Base-by-base conservation (phyloP, 2,888 invertebrate species). In the Eretmocerus hayati region DNA sequence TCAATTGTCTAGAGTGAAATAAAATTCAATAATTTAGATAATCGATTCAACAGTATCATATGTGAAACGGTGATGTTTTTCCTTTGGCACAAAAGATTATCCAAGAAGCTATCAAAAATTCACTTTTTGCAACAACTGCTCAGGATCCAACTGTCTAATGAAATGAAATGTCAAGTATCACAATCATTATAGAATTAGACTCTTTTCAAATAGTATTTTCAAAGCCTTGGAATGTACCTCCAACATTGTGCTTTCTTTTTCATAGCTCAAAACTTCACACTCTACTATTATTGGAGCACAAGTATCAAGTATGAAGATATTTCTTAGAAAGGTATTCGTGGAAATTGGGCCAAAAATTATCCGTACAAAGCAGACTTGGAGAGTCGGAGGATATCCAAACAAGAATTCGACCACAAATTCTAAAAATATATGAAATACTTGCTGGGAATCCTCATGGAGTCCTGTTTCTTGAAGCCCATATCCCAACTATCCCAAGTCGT, bases 241-340 rank as follows among this genome's bases (percentile, higher is more conserved):
- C 6, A 86, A 69, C 64, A 85, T 67, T 53, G 80, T 77, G 40
- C 76, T 75, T 75, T 99, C 99, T 42, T 77, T 83, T 21, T 84
- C 77, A 69, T 83, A 93, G 66, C 90, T 90, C 19, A 90, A 74
- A 3, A 99, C 95, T 72, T 94, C 85, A 36, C 87, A 85, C 8
- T 94, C 95, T 41, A 94, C 89, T 59, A n/a, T n/a, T n/a, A 99
- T 96, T 0, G 95, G 87, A 4, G 96, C 95, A 75, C 99, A 99
- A 0, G 87, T 84, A 56, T 93, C 86, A 35, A 99, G 76, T 3
- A 96, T 96, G 65, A 99, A 99, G 2, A 99, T 91, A 75, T 94
- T 96, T 57, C 91, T 77, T 46, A 94, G 77, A 69, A 95, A 90
- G 3, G 96, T n/a, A n/a, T n/a, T n/a, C n/a, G n/a, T n/a, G n/a